Evolutionary conservation across 2,113 vertebrate genomes (phyloP).

Genomic region (Scalopus aquaticus): DNA sequence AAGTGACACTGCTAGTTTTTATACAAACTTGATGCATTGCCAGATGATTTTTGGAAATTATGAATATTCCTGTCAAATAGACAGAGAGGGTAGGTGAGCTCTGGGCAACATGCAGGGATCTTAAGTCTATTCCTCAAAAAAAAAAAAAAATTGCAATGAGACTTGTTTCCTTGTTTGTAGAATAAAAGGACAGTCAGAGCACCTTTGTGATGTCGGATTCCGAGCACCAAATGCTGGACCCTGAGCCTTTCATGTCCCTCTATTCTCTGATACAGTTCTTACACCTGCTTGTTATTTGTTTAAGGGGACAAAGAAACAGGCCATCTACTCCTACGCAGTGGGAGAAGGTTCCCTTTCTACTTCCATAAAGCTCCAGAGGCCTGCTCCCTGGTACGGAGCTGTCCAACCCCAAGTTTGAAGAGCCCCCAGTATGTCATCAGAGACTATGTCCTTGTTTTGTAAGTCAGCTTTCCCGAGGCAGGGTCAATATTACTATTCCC

Average conservation of each 20-base stretch:
- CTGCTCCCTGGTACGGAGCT: not conserved
- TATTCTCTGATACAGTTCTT: not conserved
- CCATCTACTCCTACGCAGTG: not conserved
- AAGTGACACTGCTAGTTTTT: not conserved
- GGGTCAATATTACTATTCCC: constrained; percentile 55
- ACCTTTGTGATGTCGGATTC: not conserved
- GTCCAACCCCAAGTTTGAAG: not conserved
- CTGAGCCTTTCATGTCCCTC: not conserved
- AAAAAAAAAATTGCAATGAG: not conserved
- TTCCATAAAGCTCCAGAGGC: not conserved
- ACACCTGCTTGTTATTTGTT: constrained; percentile 30
- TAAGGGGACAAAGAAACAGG: constrained; percentile 17
- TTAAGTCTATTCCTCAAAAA: not conserved
- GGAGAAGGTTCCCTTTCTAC: not conserved
- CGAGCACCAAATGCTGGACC: not conserved
- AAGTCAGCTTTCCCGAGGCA: constrained; percentile 20
- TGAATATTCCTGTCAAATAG: not conserved
- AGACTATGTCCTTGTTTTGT: not conserved
- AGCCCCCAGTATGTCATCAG: not conserved
- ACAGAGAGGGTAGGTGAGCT: not conserved
- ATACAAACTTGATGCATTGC: not conserved
- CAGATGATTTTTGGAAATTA: not conserved
- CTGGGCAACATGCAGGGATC: constrained; percentile 12
- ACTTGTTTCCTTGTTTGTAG: constrained; percentile 14
- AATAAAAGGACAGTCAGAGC: not conserved